Conservation (phyloP, 2,113 vertebrate genomes). For the Salvelinus alpinus region DNA sequence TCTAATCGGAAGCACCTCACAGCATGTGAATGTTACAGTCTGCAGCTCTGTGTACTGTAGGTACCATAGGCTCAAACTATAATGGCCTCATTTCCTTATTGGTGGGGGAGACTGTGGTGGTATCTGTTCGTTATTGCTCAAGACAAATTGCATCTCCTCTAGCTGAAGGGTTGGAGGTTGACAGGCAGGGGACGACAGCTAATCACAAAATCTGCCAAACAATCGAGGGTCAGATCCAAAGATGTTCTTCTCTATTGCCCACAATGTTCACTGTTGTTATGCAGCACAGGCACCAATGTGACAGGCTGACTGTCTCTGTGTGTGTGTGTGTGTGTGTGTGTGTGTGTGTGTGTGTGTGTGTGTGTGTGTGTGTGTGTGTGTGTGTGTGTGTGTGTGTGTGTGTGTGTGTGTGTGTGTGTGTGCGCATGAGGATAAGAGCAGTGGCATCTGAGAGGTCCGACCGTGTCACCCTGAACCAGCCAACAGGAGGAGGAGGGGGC, state of each 20-base stretch:
- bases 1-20: slow-evolving; percentile 50
- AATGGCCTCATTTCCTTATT: neutral
- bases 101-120: neutral
- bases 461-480: slow-evolving; percentile 48
- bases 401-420: slow-evolving; percentile 26
- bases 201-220: slow-evolving; percentile 76
- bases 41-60: slow-evolving; percentile 12
- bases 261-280: slow-evolving; percentile 65
- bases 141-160: slow-evolving; percentile 49
- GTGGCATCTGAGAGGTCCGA: slow-evolving; percentile 10
- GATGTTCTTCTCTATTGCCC: slow-evolving; percentile 72
- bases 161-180: slow-evolving; percentile 63
- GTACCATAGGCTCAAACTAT: neutral
- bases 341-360: slow-evolving; percentile 26
- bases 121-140: slow-evolving; percentile 27
- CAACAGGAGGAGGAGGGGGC: slow-evolving; percentile 22
- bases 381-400: slow-evolving; percentile 31
- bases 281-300: slow-evolving; percentile 47
- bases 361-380: slow-evolving; percentile 33
- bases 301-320: slow-evolving; percentile 47
- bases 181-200: slow-evolving; percentile 70
- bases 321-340: slow-evolving; percentile 31
- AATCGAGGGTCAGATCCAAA: slow-evolving; percentile 73
- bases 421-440: slow-evolving; percentile 15
- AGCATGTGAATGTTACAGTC: slow-evolving; percentile 20